Conservation (phyloP, 2,113 vertebrate genomes). For the Xiphias gladius region DNA sequence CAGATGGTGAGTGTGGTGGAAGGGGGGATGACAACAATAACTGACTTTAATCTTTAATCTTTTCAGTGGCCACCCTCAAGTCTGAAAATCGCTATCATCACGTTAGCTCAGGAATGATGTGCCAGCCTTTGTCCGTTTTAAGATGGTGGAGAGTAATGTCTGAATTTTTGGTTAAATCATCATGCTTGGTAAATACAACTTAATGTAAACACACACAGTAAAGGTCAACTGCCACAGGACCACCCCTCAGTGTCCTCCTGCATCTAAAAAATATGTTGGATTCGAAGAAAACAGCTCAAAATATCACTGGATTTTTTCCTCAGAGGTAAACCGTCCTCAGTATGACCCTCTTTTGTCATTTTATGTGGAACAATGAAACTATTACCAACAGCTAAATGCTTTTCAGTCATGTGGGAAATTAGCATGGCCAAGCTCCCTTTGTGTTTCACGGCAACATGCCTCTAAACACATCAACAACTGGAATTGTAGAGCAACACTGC, state of each 20-base stretch:
- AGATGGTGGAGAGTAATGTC: constrained; percentile 1
- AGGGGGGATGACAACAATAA: constrained; percentile 11
- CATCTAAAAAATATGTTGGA: constrained; percentile 19
- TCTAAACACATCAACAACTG: constrained; percentile 20
- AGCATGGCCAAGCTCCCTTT: constrained; percentile 34
- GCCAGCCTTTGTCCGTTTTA: constrained; percentile 1
- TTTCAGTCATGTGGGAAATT: constrained; percentile 51
- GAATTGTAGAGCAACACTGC: constrained; percentile 2
- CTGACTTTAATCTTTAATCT: constrained; percentile 31
- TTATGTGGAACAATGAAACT: constrained; percentile 49
- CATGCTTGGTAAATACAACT: constrained; percentile 5
- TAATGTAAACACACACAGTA: constrained; percentile 11
- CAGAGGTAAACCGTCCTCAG: constrained; percentile 16
- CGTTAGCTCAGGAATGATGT: constrained; percentile 28
- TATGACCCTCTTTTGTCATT: constrained; percentile 34
- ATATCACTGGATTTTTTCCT: constrained; percentile 27
- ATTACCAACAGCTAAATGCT: constrained; percentile 36
- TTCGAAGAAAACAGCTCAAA: constrained; percentile 11
- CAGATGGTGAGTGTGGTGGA: constrained; percentile 92
- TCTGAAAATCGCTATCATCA: constrained; percentile 34
- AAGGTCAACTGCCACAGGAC: constrained; percentile 12
- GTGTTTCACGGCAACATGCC: constrained; percentile 39
- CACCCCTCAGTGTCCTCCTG: not conserved
- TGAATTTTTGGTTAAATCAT: constrained; percentile 8
- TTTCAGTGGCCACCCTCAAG: constrained; percentile 23